Evolutionary conservation across 2,113 vertebrate genomes (phyloP).

Genomic region (Nycticorax nycticorax): DNA sequence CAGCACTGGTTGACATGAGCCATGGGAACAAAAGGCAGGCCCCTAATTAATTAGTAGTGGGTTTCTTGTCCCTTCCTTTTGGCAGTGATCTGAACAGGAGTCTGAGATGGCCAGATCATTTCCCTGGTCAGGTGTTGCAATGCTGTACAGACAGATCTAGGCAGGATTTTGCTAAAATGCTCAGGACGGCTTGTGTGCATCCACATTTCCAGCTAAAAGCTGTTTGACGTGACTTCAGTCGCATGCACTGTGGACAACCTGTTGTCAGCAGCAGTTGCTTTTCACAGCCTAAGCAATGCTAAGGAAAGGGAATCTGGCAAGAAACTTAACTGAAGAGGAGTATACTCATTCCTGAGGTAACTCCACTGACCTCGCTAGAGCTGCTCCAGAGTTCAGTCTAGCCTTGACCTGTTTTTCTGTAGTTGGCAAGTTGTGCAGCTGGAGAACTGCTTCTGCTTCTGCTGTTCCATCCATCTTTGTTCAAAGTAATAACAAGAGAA

Average conservation of each 20-base stretch:
- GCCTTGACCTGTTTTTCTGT: constrained; percentile 34
- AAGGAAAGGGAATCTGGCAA: not conserved
- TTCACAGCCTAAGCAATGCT: not conserved
- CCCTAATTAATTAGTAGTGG: not conserved
- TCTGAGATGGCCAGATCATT: not conserved
- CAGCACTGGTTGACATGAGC: not conserved
- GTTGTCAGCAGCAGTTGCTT: not conserved
- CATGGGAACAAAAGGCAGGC: not conserved
- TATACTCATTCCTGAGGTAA: not conserved
- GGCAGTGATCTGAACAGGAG: not conserved
- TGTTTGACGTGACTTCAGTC: not conserved
- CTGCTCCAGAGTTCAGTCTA: not conserved
- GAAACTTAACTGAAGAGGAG: not conserved
- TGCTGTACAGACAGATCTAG: not conserved
- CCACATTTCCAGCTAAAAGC: not conserved
- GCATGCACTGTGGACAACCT: not conserved
- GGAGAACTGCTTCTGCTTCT: not conserved
- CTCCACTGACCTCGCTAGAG: not conserved
- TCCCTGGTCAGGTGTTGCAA: not conserved
- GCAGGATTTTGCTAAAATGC: not conserved
- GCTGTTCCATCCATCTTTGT: constrained; percentile 4
- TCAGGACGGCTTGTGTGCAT: not conserved
- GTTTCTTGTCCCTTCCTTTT: not conserved
- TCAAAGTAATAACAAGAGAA: constrained; percentile 29
- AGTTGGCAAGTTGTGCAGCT: fast-evolving